Evolutionary conservation across 1,140 invertebrate species (phyloP).

Genomic region (Pomacea maculata): DNA sequence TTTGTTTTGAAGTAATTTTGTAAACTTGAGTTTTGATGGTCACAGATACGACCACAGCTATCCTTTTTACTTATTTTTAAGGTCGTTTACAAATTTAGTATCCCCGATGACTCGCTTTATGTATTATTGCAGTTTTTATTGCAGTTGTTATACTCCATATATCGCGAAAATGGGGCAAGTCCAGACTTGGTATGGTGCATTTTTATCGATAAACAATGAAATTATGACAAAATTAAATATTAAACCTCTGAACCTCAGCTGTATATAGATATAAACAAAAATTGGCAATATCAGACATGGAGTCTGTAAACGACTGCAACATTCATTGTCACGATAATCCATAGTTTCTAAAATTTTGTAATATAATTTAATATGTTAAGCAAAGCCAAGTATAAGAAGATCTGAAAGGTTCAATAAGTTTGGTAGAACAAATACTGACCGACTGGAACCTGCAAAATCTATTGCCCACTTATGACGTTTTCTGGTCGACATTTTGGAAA

Average conservation of each 20-base stretch:
- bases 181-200: too few relatives aligned
- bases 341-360: neutral
- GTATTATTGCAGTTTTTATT: too few relatives aligned
- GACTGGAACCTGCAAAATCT: slow-evolving; percentile 46
- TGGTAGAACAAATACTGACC: slow-evolving; percentile 11
- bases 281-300: neutral
- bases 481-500: slow-evolving; percentile 34
- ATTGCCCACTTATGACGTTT: slow-evolving; percentile 51
- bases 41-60: too few relatives aligned
- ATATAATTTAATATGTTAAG: neutral
- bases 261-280: neutral
- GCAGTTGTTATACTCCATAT: too few relatives aligned
- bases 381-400: neutral
- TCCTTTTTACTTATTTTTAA: too few relatives aligned
- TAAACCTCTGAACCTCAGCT: neutral
- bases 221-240: neutral
- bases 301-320: neutral
- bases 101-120: too few relatives aligned
- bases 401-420: neutral
- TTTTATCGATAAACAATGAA: too few relatives aligned
- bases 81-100: too few relatives aligned
- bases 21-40: too few relatives aligned
- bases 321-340: neutral
- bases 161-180: too few relatives aligned
- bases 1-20: too few relatives aligned